Percentiles rank a stretch among this genome's conserved stretches.
These are phyloP conservation scores for Silurus glanis DNA, from an alignment of 2,113 vertebrate genomes.

Conservation along the genomic window DNA sequence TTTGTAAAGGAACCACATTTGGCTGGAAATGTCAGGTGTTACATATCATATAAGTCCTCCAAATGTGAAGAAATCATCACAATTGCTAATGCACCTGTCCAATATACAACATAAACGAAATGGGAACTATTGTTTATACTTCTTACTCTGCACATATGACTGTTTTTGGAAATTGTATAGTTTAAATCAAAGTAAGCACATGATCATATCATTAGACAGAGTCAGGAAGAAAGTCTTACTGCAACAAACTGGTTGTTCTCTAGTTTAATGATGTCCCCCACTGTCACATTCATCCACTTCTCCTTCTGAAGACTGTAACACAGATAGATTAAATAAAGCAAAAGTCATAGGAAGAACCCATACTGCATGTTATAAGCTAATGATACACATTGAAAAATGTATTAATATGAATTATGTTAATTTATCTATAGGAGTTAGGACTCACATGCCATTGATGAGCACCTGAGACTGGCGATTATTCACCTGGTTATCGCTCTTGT, in stretches of 20 bases:
- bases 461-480: constrained; percentile 96
- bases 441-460: constrained; percentile 88
- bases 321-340: background rate
- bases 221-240: constrained; percentile 69
- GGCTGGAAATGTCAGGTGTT: no score
- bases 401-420: background rate
- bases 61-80: background rate
- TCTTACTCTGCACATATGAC: background rate
- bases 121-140: background rate
- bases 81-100: background rate
- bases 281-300: constrained; percentile 93
- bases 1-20: no score
- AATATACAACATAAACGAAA: background rate
- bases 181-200: background rate
- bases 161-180: background rate
- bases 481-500: constrained; percentile 95
- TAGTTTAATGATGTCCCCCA: constrained; percentile 93
- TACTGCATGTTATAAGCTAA: background rate
- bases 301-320: constrained; percentile 82
- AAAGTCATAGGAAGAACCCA: background rate
- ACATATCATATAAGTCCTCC: background rate
- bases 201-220: constrained; percentile 1
- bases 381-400: background rate
- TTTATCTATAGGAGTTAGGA: constrained; percentile 44
- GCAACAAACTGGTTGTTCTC: constrained; percentile 97